A percentile compares a stretch with the other conserved stretches of the same genome.
Evolutionary conservation across 2,888 invertebrate species (phyloP).

Genomic region (Thymelicus sylvestris): DNA sequence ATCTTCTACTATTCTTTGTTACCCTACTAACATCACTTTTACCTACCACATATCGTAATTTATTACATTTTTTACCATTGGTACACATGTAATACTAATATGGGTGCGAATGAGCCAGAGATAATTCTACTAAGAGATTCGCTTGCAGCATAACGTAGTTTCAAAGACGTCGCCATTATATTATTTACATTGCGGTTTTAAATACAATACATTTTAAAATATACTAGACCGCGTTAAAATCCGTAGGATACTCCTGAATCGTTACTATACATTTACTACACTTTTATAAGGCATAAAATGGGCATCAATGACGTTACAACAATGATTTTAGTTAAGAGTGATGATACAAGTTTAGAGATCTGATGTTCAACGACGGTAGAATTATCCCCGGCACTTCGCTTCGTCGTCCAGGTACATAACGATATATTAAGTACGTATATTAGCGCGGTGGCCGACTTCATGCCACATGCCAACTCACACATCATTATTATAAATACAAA

Average conservation of each 20-base stretch:
- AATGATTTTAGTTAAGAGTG: background rate
- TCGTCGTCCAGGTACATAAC: background rate
- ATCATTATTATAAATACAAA: too few relatives aligned
- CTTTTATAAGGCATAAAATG: too few relatives aligned
- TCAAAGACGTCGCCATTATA: too few relatives aligned
- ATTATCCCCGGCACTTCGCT: background rate
- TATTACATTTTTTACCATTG: background rate
- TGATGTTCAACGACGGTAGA: background rate
- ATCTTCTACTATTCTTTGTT: too few relatives aligned
- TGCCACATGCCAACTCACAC: background rate
- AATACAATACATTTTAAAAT: too few relatives aligned
- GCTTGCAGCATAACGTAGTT: too few relatives aligned
- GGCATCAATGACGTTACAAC: too few relatives aligned
- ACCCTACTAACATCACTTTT: background rate
- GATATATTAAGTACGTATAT: constrained; percentile 25
- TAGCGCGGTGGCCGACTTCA: background rate
- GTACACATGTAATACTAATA: constrained; percentile 20
- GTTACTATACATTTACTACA: too few relatives aligned
- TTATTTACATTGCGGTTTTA: too few relatives aligned
- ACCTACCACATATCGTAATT: constrained; percentile 20
- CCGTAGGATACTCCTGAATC: too few relatives aligned
- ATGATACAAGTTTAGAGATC: too few relatives aligned
- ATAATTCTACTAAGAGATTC: background rate
- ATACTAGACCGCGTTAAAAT: too few relatives aligned
- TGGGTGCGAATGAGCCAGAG: constrained; percentile 7